Evolutionary conservation across 2,888 invertebrate genomes (phyloP).

Genomic region (Escarpia spicata): DNA sequence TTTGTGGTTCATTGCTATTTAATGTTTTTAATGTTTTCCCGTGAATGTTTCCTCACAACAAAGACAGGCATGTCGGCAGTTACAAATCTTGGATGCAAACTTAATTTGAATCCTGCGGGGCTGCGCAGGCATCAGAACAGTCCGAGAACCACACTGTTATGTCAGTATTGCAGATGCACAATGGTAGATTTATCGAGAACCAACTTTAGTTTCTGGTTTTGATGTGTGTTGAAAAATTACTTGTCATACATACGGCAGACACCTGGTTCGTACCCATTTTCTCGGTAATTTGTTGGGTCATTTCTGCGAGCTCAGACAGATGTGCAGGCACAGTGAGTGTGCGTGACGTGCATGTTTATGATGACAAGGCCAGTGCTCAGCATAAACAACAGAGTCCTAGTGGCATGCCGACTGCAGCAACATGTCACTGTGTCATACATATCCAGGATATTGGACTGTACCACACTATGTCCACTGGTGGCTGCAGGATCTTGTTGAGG

Average conservation of each 20-base stretch:
- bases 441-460: no score
- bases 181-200: neutral
- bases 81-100: neutral
- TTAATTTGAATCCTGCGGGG: neutral
- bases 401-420: neutral
- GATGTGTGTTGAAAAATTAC: neutral
- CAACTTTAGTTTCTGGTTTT: slow-evolving; percentile 3
- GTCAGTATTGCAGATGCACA: neutral
- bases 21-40: neutral
- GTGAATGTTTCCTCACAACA: neutral
- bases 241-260: neutral
- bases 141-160: neutral
- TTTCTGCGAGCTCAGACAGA: neutral
- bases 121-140: neutral
- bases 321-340: neutral
- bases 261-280: neutral
- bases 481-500: no score
- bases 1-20: neutral
- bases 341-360: neutral
- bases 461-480: no score
- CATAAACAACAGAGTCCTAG: neutral
- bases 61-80: neutral
- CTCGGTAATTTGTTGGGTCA: neutral
- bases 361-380: neutral
- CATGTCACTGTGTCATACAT: no score